Evolutionary conservation across 92 coral and sea anemone genomes (phyloP).

Genomic region (Siderastrea siderea): DNA sequence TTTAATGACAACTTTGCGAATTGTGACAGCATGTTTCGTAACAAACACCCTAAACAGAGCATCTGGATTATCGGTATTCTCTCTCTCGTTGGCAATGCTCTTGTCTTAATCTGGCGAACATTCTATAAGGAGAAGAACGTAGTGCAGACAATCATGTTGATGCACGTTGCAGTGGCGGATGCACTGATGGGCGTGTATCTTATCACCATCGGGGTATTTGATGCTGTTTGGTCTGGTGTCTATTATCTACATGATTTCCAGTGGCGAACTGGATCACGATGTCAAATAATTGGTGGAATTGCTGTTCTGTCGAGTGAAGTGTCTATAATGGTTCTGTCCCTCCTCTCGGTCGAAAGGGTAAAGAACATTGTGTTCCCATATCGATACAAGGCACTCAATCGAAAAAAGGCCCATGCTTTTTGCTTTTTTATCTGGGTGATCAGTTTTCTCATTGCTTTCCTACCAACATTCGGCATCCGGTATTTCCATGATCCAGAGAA

Average conservation of each 20-base stretch:
- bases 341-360: constrained; percentile 83
- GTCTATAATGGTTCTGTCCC: constrained; percentile 75
- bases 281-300: constrained; percentile 80
- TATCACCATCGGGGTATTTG: constrained; percentile 76
- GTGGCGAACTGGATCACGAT: constrained; percentile 78
- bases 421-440: constrained; percentile 67
- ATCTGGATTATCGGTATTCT: constrained; percentile 90
- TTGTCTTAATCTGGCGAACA: constrained; percentile 84
- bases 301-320: constrained; percentile 88
- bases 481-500: constrained; percentile 58
- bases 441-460: constrained; percentile 59
- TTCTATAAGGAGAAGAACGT: constrained; percentile 56
- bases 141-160: constrained; percentile 72
- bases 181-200: constrained; percentile 83
- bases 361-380: constrained; percentile 77
- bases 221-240: constrained; percentile 70
- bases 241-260: constrained; percentile 70
- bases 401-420: constrained; percentile 51
- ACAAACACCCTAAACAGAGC: constrained; percentile 5
- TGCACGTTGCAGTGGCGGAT: constrained; percentile 84
- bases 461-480: constrained; percentile 64
- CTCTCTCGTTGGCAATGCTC: constrained; percentile 82
- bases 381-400: constrained; percentile 47
- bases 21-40: not conserved
- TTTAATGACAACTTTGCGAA: not conserved